Percentiles rank a stretch among this genome's conserved stretches.
Conservation (phyloP, 2,113 vertebrate species). For the Sylvia atricapilla region DNA sequence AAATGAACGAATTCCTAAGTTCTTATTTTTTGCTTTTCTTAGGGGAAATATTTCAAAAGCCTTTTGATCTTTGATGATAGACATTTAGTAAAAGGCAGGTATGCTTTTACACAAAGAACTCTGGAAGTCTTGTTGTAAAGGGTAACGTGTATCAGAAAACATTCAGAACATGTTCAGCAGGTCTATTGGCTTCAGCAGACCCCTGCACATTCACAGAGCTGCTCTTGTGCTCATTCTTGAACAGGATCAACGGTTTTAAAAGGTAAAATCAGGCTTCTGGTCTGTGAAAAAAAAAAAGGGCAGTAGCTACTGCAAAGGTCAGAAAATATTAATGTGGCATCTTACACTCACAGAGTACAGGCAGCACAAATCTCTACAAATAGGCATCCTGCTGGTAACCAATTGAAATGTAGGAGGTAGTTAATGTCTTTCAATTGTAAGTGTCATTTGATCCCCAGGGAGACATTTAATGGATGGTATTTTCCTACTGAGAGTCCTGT, state of each 20-base stretch:
- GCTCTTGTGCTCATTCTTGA: background rate
- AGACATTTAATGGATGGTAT: constrained; percentile 42
- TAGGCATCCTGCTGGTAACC: constrained; percentile 38
- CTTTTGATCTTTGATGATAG: constrained; percentile 20
- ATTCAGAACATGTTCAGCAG: background rate
- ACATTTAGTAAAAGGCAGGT: constrained; percentile 16
- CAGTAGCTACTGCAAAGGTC: constrained; percentile 14
- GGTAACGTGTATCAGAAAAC: background rate
- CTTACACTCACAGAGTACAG: background rate
- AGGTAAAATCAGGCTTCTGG: background rate
- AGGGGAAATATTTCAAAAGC: constrained; percentile 22
- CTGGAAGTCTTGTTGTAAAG: background rate
- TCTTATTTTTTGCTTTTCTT: background rate
- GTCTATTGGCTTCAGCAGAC: background rate
- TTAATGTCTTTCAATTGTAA: constrained; percentile 35
- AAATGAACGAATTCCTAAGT: background rate
- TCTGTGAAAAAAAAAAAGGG: background rate
- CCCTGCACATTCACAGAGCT: background rate
- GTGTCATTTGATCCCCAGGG: constrained; percentile 49
- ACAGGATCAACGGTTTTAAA: background rate
- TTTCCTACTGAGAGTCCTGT: constrained; percentile 37
- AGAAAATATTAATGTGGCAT: constrained; percentile 32
- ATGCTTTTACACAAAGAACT: background rate
- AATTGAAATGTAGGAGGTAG: constrained; percentile 15
- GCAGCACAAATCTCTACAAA: constrained; percentile 29